phyloP scores from a whole-genome alignment of 1,140 invertebrate species.

The Leptinotarsa texana region DNA sequence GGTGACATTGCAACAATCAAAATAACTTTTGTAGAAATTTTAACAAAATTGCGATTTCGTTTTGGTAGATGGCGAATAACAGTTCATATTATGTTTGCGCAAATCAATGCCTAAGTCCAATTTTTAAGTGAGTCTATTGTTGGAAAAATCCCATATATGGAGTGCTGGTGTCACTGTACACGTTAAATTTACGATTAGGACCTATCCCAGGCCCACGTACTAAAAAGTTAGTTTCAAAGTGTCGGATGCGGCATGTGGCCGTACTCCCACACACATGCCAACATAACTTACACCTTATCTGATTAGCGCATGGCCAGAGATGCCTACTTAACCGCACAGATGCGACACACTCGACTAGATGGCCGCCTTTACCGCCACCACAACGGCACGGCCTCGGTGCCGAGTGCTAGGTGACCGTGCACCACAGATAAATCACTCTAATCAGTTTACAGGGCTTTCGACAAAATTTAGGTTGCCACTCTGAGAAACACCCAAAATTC shows the following conservation, averaged over 20 bases:
- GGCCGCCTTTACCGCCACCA: neutral
- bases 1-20: too few relatives aligned
- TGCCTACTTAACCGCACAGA: constrained; percentile 31
- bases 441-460: constrained; percentile 12
- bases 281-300: constrained; percentile 33
- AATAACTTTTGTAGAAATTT: too few relatives aligned
- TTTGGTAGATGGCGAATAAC: too few relatives aligned
- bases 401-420: neutral
- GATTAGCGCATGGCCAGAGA: constrained; percentile 24
- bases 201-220: neutral
- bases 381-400: neutral
- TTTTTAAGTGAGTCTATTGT: too few relatives aligned
- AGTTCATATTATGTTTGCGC: too few relatives aligned
- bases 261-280: constrained; percentile 28
- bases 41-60: too few relatives aligned
- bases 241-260: constrained; percentile 33
- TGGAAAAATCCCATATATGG: too few relatives aligned
- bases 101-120: too few relatives aligned
- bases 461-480: neutral
- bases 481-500: neutral
- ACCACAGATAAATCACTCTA: constrained; percentile 13
- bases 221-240: neutral
- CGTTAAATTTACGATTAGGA: too few relatives aligned
- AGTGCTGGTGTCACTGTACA: too few relatives aligned
- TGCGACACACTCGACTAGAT: constrained; percentile 20